These are phyloP conservation scores for Cherax destructor DNA, from an alignment of 1,140 invertebrate species.

Conservation along the genomic window DNA sequence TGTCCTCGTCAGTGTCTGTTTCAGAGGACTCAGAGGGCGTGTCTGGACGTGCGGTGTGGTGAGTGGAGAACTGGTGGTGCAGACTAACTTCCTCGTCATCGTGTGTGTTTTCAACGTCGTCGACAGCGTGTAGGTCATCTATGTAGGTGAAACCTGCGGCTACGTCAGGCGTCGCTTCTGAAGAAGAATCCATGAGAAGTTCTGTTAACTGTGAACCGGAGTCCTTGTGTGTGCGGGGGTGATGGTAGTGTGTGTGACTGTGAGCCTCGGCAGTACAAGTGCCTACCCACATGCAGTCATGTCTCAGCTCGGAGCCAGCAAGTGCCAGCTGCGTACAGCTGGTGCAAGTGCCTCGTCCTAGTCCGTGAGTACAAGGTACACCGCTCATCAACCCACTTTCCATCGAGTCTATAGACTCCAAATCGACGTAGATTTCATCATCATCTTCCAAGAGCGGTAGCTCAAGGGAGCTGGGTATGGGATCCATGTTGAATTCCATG, in stretches of 20 bases:
- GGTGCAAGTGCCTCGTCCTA: slow-evolving; percentile 19
- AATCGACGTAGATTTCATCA: neutral
- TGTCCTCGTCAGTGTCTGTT: slow-evolving; percentile 72
- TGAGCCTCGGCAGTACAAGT: slow-evolving; percentile 75
- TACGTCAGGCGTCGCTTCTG: neutral
- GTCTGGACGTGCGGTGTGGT: slow-evolving; percentile 30
- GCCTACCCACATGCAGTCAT: slow-evolving; percentile 84
- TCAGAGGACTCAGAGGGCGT: slow-evolving; percentile 71
- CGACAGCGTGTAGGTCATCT: slow-evolving; percentile 17
- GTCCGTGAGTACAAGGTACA: slow-evolving; percentile 13
- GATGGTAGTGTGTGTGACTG: slow-evolving; percentile 17
- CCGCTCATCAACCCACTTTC: neutral
- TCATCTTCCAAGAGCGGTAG: slow-evolving; percentile 1
- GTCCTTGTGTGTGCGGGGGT: slow-evolving; percentile 46
- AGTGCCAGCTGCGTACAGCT: slow-evolving; percentile 47
- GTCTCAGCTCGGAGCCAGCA: slow-evolving; percentile 75
- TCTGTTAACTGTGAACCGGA: slow-evolving; percentile 18
- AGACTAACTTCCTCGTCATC: neutral
- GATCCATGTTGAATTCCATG: slow-evolving; percentile 15
- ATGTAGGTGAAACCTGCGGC: slow-evolving; percentile 52
- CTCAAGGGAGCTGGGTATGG: neutral
- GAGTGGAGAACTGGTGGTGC: neutral
- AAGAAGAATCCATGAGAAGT: slow-evolving; percentile 9
- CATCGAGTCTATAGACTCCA: neutral
- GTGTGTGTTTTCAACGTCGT: slow-evolving; percentile 63